Base-by-base conservation (phyloP, 2,113 vertebrate species). In the Alethe diademata region DNA sequence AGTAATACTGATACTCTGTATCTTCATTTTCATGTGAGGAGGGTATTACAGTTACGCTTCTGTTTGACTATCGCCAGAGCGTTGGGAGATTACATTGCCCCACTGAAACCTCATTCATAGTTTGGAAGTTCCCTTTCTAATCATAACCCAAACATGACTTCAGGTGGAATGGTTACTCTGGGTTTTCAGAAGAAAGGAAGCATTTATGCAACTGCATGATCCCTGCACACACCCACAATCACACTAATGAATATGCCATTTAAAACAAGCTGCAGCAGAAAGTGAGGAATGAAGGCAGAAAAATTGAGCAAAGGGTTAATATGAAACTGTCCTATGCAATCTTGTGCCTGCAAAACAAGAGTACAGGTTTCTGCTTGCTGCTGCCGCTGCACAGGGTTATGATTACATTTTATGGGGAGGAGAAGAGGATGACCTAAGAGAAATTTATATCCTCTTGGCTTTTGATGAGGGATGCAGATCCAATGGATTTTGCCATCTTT, bases 91-190 rank as follows among this genome's bases (percentile, higher is more conserved):
- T 83, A 64, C 19, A 13, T 74, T 80, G 51, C 43, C 17, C 69
- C 26, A 7, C 29, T 74, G 60, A 78, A 89, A 78, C 15, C 33
- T 47, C 4, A 2, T 66, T 78, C 0, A 0, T n/a, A 23, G 66
- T 95, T 90, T 56, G 29, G 15, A 80, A 71, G 43, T 74, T 90
- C 12, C 8, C 8, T 81, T 26, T 85, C n/a, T 94, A 56, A 87
- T 67, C n/a, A 48, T 31, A 86, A 45, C 6, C 14, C 31, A 84
- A 82, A 47, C 11, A 35, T 5, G 58, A n/a, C 56, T 92, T 86
- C 28, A 76, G 23, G 26, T 70, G 38, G 33, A 65, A 28, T 0
- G 2, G 15, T 79, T 73, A 16, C 67, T 82, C 47, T 88, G 79
- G 29, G 24, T 43, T 28, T 64, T 85, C 24, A 43, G 57, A n/a